These are phyloP conservation scores for human (Homo sapiens) DNA, from an alignment of 2,113 vertebrate genomes.

Conservation along the genomic window DNA sequence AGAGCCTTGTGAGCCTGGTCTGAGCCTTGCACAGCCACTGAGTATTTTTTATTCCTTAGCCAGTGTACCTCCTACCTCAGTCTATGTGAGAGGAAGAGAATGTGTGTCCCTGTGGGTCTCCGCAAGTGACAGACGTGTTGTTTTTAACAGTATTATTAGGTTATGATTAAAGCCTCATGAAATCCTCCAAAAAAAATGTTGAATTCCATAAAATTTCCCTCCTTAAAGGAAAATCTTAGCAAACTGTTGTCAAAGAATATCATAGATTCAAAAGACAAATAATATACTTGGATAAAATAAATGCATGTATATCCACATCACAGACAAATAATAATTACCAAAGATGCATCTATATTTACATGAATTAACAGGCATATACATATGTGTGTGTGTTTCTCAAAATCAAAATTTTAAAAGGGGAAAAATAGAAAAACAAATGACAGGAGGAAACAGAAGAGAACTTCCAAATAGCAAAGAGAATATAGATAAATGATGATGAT, in stretches of 20 bases:
- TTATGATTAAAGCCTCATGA: slow-evolving; percentile 57
- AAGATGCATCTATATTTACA: neutral
- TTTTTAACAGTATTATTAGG: slow-evolving; percentile 61
- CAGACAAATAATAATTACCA: neutral
- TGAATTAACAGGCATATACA: neutral
- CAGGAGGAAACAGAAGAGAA: neutral
- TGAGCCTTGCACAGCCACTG: neutral
- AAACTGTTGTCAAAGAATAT: neutral
- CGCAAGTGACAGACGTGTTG: neutral
- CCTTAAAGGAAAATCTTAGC: neutral
- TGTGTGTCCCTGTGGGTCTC: neutral
- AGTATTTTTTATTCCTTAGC: neutral
- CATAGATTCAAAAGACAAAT: neutral
- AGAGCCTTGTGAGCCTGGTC: slow-evolving; percentile 25
- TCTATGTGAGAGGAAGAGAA: neutral
- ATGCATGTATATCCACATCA: neutral
- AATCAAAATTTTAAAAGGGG: neutral
- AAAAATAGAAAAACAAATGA: neutral
- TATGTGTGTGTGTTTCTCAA: neutral
- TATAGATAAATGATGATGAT: neutral
- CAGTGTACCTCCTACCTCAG: slow-evolving; percentile 65
- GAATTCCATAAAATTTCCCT: neutral
- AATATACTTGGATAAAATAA: neutral
- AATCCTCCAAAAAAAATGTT: neutral
- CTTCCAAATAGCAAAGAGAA: neutral